Conservation (phyloP, 2,888 invertebrate species). For the Lycia hirtaria region DNA sequence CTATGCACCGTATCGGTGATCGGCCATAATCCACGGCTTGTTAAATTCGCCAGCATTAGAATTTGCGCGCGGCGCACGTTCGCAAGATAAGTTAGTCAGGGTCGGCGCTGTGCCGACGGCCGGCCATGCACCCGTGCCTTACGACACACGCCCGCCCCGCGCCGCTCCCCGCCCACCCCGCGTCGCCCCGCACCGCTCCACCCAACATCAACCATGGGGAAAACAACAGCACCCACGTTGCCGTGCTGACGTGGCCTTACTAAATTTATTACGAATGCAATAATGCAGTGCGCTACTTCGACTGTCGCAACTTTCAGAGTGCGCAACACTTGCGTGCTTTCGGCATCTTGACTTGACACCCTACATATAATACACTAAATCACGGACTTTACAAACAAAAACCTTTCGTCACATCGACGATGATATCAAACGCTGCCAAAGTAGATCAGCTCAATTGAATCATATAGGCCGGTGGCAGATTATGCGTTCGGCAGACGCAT, state of each 20-base stretch:
- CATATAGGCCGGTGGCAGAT: slow-evolving; percentile 27
- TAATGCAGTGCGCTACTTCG: slow-evolving; percentile 58
- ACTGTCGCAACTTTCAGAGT: slow-evolving; percentile 50
- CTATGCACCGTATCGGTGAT: slow-evolving; percentile 31
- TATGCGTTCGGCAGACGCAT: slow-evolving; percentile 21
- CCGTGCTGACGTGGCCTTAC: slow-evolving; percentile 58
- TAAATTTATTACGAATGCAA: slow-evolving; percentile 55
- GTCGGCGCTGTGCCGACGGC: slow-evolving; percentile 83
- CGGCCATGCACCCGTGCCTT: slow-evolving; percentile 82
- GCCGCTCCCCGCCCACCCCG: slow-evolving; percentile 29
- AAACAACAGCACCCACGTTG: slow-evolving; percentile 65
- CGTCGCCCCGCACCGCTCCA: slow-evolving; percentile 44
- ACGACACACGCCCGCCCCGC: slow-evolving; percentile 62
- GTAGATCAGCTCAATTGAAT: slow-evolving; percentile 27
- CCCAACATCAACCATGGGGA: slow-evolving; percentile 62
- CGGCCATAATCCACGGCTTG: slow-evolving; percentile 66
- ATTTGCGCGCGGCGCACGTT: slow-evolving; percentile 83
- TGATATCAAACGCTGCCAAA: slow-evolving; percentile 8
- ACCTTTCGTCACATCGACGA: slow-evolving; percentile 2
- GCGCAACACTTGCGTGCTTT: slow-evolving; percentile 24
- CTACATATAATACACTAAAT: neutral
- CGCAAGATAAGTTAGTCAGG: slow-evolving; percentile 85
- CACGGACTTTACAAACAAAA: neutral
- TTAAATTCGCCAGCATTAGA: slow-evolving; percentile 80
- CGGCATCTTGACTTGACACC: slow-evolving; percentile 13